Conservation (phyloP, 2,888 invertebrate species). For the Xestia sexstrigata region DNA sequence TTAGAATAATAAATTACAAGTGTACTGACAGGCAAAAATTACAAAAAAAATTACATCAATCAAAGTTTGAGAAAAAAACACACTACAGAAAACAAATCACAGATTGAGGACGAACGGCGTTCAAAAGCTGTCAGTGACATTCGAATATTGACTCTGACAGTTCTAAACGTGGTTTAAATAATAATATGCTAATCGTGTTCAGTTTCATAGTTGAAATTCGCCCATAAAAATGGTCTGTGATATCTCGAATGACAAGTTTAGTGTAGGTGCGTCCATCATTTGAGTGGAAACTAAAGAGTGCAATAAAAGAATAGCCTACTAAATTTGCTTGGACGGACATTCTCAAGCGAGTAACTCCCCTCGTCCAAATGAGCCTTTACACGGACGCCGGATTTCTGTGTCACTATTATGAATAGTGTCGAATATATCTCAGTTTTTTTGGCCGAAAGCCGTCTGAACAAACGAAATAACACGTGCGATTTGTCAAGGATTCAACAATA, state of each 20-base stretch:
- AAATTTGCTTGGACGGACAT: neutral
- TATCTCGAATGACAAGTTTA: neutral
- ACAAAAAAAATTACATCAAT: neutral
- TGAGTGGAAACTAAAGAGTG: neutral
- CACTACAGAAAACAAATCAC: too few species aligned
- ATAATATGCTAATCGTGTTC: neutral
- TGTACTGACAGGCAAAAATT: neutral
- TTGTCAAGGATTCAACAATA: slow-evolving; percentile 62
- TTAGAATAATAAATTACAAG: neutral
- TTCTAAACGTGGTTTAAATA: neutral
- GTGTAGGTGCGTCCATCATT: neutral
- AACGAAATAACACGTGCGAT: slow-evolving; percentile 56
- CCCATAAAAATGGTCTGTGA: neutral
- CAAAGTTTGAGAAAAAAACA: neutral
- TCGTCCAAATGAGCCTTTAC: neutral
- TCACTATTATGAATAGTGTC: slow-evolving; percentile 64
- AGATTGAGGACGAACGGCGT: neutral
- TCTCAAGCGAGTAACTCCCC: neutral
- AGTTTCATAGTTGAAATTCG: neutral
- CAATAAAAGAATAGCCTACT: neutral
- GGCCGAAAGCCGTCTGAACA: slow-evolving; percentile 35
- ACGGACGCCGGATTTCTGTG: slow-evolving; percentile 48
- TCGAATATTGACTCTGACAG: neutral
- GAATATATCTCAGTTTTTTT: slow-evolving; percentile 63
- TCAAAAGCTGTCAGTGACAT: neutral